These are phyloP conservation scores for Rotaria magnacalcarata DNA, from an alignment of 2,888 invertebrate species.

Conservation along the genomic window DNA sequence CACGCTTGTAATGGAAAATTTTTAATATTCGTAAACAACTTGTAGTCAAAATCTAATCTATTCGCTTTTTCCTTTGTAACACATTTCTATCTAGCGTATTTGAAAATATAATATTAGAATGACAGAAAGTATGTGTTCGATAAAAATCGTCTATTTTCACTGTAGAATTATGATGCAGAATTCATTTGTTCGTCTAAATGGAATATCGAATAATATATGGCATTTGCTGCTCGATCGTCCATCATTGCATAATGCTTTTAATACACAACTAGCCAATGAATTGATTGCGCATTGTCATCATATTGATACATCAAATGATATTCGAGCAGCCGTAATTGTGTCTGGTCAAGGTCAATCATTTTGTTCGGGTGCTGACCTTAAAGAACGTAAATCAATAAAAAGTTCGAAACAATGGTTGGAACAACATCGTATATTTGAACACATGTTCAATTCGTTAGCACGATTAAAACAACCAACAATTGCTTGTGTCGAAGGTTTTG, in stretches of 20 bases:
- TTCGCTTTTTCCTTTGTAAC: too few species aligned
- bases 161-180: not conserved
- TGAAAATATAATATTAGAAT: too few species aligned
- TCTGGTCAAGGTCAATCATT: not conserved
- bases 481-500: slow-evolving; percentile 8
- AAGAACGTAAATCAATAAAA: not conserved
- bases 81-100: too few species aligned
- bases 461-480: slow-evolving; percentile 5
- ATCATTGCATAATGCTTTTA: not conserved
- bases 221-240: not conserved
- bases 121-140: too few species aligned
- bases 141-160: not conserved
- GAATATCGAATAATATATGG: not conserved
- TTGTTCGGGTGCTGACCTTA: slow-evolving; percentile 7
- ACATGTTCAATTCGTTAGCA: not conserved
- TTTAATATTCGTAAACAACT: too few species aligned
- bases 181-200: not conserved
- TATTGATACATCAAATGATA: not conserved
- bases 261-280: not conserved
- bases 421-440: not conserved
- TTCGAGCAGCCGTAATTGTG: not conserved
- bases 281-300: not conserved
- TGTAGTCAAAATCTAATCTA: too few species aligned
- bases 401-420: not conserved
- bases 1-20: too few species aligned